Conservation (phyloP, 2,113 vertebrate species). For the Platysternon megacephalum region DNA sequence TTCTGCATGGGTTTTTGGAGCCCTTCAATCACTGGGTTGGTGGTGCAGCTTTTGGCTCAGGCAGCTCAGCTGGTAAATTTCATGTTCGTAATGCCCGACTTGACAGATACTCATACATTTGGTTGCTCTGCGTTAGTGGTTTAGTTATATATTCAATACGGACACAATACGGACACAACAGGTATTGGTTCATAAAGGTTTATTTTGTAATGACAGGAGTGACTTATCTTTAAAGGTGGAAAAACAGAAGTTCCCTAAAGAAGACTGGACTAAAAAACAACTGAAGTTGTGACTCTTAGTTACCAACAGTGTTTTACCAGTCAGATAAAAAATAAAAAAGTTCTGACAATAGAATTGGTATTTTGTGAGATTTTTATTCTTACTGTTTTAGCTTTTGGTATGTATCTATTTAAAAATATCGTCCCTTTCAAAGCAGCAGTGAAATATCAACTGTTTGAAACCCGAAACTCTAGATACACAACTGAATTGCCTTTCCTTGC, state of each 20-base stretch:
- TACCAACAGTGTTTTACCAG: no score
- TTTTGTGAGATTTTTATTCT: no score
- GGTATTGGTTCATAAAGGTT: no score
- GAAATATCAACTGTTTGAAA: constrained; percentile 81
- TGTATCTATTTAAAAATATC: no score
- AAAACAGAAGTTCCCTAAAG: no score
- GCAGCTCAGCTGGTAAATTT: constrained; percentile 74
- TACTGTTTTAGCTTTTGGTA: no score
- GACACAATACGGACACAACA: background rate
- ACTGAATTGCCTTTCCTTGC: constrained; percentile 68
- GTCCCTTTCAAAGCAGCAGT: background rate
- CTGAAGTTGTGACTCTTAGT: no score
- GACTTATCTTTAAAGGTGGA: no score
- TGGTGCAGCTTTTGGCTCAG: constrained; percentile 78
- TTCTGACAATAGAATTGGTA: no score
- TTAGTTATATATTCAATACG: background rate
- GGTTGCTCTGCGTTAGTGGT: background rate
- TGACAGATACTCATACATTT: constrained; percentile 32
- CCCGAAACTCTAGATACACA: constrained; percentile 71
- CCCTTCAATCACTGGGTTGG: constrained; percentile 65
- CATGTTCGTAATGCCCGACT: constrained; percentile 69
- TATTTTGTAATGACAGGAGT: background rate
- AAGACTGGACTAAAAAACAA: no score
- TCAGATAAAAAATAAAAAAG: no score
- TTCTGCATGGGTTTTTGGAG: constrained; percentile 38